Conservation (phyloP, 2,797 vertebrate species). For the Hozukius guyotensis region DNA sequence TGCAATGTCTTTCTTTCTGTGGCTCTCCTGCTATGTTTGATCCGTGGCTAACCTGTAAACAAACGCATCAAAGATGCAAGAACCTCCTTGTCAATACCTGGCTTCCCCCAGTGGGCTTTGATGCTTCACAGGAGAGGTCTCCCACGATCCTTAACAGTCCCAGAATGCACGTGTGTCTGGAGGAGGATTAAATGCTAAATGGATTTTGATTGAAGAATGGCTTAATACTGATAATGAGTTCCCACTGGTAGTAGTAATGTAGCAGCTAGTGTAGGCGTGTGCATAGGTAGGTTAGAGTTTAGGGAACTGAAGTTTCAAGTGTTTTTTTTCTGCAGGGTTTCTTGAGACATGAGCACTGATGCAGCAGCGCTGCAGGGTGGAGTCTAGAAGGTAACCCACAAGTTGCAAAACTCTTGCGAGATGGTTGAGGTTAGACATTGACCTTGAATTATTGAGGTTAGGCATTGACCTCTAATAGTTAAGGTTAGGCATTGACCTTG, state of each 20-base stretch:
- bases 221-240: conserved; percentile 39
- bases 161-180: conserved; percentile 1
- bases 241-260: conserved; percentile 13
- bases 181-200: conserved; percentile 24
- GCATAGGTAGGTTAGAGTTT: no score
- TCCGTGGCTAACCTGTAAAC: conserved; percentile 24
- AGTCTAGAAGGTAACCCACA: no score
- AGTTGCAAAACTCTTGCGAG: no score
- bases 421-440: no score
- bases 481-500: no score
- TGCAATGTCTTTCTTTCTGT: not conserved
- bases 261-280: no score
- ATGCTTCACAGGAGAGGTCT: conserved; percentile 35
- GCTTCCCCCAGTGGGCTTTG: conserved; percentile 16
- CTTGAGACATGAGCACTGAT: no score
- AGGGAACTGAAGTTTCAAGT: no score
- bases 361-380: no score
- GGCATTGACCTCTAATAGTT: no score
- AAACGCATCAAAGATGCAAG: conserved; percentile 36
- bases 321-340: no score
- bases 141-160: conserved; percentile 44
- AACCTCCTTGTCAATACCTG: conserved; percentile 44
- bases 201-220: conserved; percentile 12
- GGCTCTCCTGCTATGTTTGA: conserved; percentile 3
- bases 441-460: no score